Conservation (phyloP, 2,113 vertebrate species). For the Pseudonaja textilis region DNA sequence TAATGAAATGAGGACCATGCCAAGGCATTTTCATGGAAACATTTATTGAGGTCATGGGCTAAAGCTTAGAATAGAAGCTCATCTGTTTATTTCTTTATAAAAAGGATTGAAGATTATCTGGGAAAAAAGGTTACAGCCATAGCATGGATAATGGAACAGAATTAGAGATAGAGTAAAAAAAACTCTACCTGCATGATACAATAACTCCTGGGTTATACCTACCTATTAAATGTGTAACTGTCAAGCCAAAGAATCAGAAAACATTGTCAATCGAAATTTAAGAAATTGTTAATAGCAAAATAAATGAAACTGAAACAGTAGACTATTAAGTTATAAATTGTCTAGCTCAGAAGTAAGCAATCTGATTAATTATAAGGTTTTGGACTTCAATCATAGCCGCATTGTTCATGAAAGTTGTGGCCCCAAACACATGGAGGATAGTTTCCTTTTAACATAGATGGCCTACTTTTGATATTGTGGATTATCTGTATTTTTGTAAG, state of each 20-base stretch:
- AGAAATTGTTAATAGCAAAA: background rate
- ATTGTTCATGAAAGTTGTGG: background rate
- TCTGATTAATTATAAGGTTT: background rate
- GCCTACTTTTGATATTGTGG: background rate
- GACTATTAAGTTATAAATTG: background rate
- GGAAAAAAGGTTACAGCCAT: background rate
- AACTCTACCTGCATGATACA: background rate
- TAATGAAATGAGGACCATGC: background rate
- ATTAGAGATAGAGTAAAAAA: background rate
- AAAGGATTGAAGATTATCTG: background rate
- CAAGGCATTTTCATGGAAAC: background rate
- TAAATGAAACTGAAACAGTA: background rate
- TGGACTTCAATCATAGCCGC: background rate
- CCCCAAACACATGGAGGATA: background rate
- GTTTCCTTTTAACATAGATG: background rate
- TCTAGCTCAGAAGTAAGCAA: background rate
- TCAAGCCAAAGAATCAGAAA: slow-evolving; percentile 15
- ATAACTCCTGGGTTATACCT: background rate
- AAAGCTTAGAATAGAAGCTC: background rate
- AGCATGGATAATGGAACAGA: background rate
- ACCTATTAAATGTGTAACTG: slow-evolving; percentile 25
- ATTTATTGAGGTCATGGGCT: background rate
- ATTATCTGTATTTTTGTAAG: background rate
- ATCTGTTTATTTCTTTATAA: background rate
- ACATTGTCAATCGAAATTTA: background rate